Percentiles rank a stretch among this genome's conserved stretches.
Evolutionary conservation across 2,888 invertebrate genomes (phyloP).

Genomic region (Lycia hirtaria): DNA sequence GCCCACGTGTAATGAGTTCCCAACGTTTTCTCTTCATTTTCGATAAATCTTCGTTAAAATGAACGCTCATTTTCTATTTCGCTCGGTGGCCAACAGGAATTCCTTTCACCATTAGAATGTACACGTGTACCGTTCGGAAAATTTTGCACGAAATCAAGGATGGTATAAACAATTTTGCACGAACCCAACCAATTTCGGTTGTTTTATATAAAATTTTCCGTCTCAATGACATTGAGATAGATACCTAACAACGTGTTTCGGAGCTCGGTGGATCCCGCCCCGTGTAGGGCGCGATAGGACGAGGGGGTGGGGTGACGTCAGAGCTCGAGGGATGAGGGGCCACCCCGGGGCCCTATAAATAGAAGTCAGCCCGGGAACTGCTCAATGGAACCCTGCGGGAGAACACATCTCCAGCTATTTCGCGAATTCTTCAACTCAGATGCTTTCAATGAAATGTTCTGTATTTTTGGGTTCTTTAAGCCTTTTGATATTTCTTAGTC

Average conservation of each 20-base stretch:
- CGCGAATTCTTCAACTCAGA: constrained; percentile 10
- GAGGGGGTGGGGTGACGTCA: constrained; percentile 63
- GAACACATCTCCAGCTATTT: constrained; percentile 34
- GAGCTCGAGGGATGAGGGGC: constrained; percentile 43
- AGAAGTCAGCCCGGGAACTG: constrained; percentile 75
- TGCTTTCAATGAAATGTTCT: too few species aligned
- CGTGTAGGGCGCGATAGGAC: constrained; percentile 45
- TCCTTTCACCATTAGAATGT: constrained; percentile 6
- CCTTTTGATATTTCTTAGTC: too few species aligned
- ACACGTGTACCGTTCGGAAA: constrained; percentile 19
- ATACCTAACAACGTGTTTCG: constrained; percentile 60
- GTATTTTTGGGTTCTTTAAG: too few species aligned
- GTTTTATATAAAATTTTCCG: constrained; percentile 54
- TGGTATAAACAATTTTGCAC: constrained; percentile 29
- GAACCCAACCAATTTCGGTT: constrained; percentile 46
- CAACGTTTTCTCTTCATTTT: constrained; percentile 22
- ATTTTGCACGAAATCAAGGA: constrained; percentile 20
- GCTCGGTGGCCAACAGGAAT: constrained; percentile 11
- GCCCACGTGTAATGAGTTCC: constrained; percentile 27
- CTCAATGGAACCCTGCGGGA: constrained; percentile 70
- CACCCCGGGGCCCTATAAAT: constrained; percentile 76
- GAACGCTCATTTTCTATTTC: constrained; percentile 21
- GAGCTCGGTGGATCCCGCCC: constrained; percentile 51
- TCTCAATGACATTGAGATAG: constrained; percentile 53
- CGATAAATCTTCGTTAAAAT: constrained; percentile 21